These are phyloP conservation scores for Meloidogyne hapla DNA, from an alignment of 1,140 invertebrate species.

Conservation along the genomic window DNA sequence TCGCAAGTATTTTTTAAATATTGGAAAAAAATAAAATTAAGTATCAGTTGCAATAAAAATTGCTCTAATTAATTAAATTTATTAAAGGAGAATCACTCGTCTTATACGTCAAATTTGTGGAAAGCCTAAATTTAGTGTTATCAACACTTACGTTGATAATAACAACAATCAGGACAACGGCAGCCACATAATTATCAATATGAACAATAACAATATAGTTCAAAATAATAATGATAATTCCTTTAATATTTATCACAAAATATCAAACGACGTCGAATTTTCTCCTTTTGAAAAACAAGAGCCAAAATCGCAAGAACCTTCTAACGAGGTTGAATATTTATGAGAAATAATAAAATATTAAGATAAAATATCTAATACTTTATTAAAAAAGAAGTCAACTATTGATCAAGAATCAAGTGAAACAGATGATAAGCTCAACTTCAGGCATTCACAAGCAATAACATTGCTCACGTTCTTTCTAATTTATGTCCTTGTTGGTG, in stretches of 20 bases:
- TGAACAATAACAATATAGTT: not conserved
- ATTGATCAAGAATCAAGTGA: not conserved
- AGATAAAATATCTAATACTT: conserved; percentile 1
- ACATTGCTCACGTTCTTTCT: conserved; percentile 34
- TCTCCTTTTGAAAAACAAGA: not conserved
- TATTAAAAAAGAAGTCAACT: not conserved
- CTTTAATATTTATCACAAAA: not conserved
- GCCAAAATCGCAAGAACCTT: not conserved
- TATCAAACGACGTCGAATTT: not conserved
- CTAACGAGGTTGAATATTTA: too few species aligned
- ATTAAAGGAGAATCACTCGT: not conserved
- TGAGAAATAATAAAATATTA: too few species aligned
- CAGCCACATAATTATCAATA: not conserved
- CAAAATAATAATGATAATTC: not conserved
- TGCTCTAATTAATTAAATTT: too few species aligned
- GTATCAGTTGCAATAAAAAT: too few species aligned
- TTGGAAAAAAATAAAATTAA: too few species aligned
- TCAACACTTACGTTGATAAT: not conserved
- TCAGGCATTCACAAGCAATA: conserved; percentile 31
- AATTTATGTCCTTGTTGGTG: conserved; percentile 29
- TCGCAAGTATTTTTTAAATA: too few species aligned
- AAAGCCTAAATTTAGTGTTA: conserved; percentile 17
- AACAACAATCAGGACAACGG: not conserved
- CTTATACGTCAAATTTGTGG: conserved; percentile 8
- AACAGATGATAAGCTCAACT: conserved; percentile 16